Evolutionary conservation across 2,797 vertebrate genomes (phyloP), one percentile per base, ranked within the genome.

Genomic region (Mormyrus proboscirostris): DNA sequence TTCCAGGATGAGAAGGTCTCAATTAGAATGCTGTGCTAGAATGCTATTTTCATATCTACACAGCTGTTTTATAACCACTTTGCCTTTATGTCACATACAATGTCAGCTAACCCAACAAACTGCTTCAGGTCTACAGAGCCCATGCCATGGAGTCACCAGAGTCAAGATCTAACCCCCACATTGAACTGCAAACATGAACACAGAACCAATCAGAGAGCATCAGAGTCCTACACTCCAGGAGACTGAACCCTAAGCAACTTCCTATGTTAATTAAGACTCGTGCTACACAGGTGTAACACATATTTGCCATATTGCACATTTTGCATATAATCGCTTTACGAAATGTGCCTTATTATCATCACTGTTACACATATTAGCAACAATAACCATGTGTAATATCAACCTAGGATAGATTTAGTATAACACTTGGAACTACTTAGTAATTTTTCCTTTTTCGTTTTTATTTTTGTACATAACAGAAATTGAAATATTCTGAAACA

Each of bases 21-120:
- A 73, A 2, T 73, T 38, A 73, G 12, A 38, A 38, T 38, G 29
- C 65, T 73, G 12, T 38, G 65, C 1, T 33, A 33, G 29, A 33
- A 33, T 33, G 29, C 29, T 33, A 73, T 12, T 69, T 69, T 69
- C 62, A 29, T 69, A 33, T 69, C 29, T 38, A 73, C 29, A 38
- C 65, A 73, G 65, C 29, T 38, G 65, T 73, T 73, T 5, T 73
- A 73, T 82, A 82, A 82, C 76, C 76, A 82, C 76, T n/a, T 82
- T 82, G 76, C 19, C 38, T 82, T n/a, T 82, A 41, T n/a, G 5
- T 41, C 16, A 9, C 33, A 79, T 12, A 16, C 4, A 5, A 38
- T 14, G 65, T 38, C 12, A 38, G 12, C 65, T 73, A 14, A 73
- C 29, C 65, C 25, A 33, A 29, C 29, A 33, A 33, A 33, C 29